Conservation (phyloP, 2,797 vertebrate species). For the Fringilla coelebs region DNA sequence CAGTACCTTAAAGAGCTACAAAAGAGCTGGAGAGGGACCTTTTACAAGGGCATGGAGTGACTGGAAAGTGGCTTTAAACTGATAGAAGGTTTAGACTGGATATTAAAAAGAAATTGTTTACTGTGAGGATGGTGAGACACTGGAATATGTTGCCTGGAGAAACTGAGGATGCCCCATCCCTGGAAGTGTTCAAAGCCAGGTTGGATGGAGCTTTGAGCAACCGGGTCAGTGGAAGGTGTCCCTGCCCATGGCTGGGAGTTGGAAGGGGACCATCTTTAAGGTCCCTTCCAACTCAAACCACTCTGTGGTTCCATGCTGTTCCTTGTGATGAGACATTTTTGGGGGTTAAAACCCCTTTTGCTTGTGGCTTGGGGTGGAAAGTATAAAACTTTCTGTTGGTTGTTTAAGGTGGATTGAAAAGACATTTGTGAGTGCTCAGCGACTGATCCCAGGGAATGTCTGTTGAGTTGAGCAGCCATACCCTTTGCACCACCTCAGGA, state of each 20-base stretch:
- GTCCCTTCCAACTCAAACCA: not conserved
- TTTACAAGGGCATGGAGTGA: not conserved
- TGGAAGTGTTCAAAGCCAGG: not conserved
- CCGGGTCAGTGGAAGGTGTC: not conserved
- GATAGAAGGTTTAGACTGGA: not conserved
- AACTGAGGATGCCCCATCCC: not conserved
- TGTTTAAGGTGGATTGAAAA: not conserved
- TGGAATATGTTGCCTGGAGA: not conserved
- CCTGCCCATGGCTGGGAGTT: not conserved
- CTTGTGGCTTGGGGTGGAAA: not conserved
- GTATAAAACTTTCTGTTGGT: not conserved
- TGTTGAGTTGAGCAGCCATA: not conserved
- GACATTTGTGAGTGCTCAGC: rapidly evolving
- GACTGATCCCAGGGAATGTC: not conserved
- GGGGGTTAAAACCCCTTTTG: not conserved
- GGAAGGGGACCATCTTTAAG: not conserved
- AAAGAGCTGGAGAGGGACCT: not conserved
- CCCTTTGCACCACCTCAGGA: not conserved
- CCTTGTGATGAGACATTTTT: not conserved
- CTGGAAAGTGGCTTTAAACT: not conserved
- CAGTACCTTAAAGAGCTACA: not conserved
- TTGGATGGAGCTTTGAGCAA: not conserved
- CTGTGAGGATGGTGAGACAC: not conserved
- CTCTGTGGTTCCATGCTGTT: not conserved
- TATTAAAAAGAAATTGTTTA: not conserved